A percentile compares a stretch with the other conserved stretches of the same genome.
phyloP scores from a whole-genome alignment of 1,140 invertebrate species.

The Orchestia grillus region DNA sequence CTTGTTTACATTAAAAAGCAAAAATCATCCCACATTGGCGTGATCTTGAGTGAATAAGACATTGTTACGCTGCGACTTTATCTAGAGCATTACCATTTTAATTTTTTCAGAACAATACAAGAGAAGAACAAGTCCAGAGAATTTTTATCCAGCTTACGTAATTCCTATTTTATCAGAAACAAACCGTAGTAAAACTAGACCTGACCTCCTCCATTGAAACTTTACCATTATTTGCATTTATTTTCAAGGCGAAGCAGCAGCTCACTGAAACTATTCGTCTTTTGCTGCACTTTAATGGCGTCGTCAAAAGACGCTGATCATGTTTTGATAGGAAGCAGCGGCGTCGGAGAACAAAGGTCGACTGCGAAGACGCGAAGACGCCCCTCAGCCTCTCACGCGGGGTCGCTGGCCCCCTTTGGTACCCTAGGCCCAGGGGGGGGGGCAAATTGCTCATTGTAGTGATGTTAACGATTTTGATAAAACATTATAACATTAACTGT shows the following conservation, averaged over 20 bases:
- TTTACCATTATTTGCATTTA: background rate
- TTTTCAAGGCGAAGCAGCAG: background rate
- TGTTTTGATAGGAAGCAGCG: background rate
- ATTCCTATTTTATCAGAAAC: background rate
- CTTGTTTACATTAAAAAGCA: no score
- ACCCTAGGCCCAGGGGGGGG: background rate
- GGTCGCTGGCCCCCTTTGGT: background rate
- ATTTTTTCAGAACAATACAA: no score
- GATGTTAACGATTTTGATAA: background rate
- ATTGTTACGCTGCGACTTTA: no score
- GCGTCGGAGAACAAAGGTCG: background rate
- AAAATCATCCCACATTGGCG: no score
- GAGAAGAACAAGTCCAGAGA: background rate
- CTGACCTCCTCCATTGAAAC: background rate
- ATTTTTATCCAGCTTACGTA: background rate
- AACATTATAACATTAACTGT: background rate
- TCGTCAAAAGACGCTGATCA: constrained; percentile 7
- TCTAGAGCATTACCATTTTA: no score
- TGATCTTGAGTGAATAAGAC: no score
- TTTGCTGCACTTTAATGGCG: background rate
- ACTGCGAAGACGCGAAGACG: background rate
- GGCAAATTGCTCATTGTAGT: background rate
- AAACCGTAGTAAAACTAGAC: background rate
- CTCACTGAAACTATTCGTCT: background rate
- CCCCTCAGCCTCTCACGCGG: no score